Evolutionary conservation across 1,140 invertebrate genomes (phyloP), one percentile per base, ranked within the genome.

Genomic region (Elymnias hypermnestra): DNA sequence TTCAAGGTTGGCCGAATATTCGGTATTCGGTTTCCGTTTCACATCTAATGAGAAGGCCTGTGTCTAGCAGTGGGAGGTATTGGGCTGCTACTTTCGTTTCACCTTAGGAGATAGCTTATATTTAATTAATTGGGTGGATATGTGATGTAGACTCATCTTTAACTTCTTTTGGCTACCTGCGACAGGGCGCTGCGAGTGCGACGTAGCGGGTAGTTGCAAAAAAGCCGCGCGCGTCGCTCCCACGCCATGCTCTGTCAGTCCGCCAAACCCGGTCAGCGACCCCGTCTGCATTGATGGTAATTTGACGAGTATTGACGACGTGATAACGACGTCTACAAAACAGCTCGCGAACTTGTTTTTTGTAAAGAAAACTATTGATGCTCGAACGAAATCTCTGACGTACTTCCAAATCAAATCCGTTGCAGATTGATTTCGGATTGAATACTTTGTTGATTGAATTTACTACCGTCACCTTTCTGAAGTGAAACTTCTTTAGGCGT

Each of bases 221-320:
- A 65, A 65, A 35, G 57, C 55, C 59, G 59, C 50, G 48, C 62
- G 62, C 57, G 54, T 13, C 57, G 62, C 52, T 65, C 62, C 62
- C 62, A 61, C 62, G 58, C 48, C 47, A 39, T 21, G 19, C 19
- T 6, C 3, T 21, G 47, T 44, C 33, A 8, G 17, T 10, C 51
- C 49, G 58, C 57, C 57, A 31, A 53, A 54, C 49, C 49, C 54
- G 62, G 58, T 55, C 55, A 40, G 12, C 29, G 45, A 58, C 58
- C 62, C 50, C 62, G 55, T 63, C 63, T 62, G 62, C 62, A 58
- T 53, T 59, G 61, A 62, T 62, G 58, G 35, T 66, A 58, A 66
- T 62, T 62, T 62, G 63, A 65, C 63, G 63, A 62, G 50, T 62
- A 65, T 65, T 65, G 62, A 65, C 58, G 62, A 65, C 41, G 62